These are phyloP conservation scores for Coleophora flavipennella DNA, from an alignment of 2,888 invertebrate genomes.

Conservation along the genomic window DNA sequence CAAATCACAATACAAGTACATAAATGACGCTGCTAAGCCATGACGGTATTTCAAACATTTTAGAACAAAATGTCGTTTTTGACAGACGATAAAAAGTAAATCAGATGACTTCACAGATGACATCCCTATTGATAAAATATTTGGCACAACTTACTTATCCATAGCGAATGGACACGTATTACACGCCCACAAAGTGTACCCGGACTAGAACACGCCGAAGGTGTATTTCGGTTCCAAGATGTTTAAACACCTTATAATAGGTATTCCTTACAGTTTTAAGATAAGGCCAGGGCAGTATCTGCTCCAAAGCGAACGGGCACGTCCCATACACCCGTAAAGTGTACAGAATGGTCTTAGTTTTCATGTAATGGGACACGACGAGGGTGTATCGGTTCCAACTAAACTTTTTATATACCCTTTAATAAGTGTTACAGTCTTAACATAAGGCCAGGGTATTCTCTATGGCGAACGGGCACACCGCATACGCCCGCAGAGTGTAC, in stretches of 20 bases:
- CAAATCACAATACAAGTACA: too few species aligned
- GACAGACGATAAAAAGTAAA: too few species aligned
- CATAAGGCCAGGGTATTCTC: slow-evolving; percentile 76
- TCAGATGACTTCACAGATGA: too few species aligned
- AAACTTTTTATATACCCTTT: too few species aligned
- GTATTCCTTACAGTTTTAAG: slow-evolving; percentile 33
- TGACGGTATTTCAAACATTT: too few species aligned
- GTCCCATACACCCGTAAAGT: slow-evolving; percentile 90
- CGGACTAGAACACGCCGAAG: too few species aligned
- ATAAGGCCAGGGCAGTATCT: slow-evolving; percentile 77
- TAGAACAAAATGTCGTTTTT: too few species aligned
- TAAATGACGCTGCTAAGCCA: too few species aligned
- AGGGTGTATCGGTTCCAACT: slow-evolving; percentile 81
- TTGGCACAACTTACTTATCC: slow-evolving; percentile 83
- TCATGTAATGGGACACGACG: too few species aligned
- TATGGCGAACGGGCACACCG: slow-evolving; percentile 85
- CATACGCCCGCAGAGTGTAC: slow-evolving; percentile 90
- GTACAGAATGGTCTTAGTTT: slow-evolving; percentile 90
- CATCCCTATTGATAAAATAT: too few species aligned
- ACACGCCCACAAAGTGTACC: slow-evolving; percentile 90
- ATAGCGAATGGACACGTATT: slow-evolving; percentile 86
- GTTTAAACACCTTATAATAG: neutral
- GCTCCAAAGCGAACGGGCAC: slow-evolving; percentile 82
- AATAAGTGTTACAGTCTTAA: slow-evolving; percentile 33
- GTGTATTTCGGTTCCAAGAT: slow-evolving; percentile 78